Conservation (phyloP, 2,113 vertebrate genomes). For the Steatornis caripensis region DNA sequence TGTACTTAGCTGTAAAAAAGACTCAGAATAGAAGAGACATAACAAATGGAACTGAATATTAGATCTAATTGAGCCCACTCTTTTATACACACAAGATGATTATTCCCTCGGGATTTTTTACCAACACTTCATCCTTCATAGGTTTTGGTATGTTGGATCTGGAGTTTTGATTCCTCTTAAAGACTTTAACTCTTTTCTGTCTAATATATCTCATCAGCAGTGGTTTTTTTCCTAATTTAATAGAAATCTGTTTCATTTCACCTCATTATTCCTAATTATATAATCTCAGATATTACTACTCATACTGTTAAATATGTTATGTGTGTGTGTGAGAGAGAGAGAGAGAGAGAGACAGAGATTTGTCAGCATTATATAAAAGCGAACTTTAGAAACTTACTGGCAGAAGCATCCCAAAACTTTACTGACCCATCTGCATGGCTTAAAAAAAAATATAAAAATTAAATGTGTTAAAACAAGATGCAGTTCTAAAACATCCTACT, state of each 20-base stretch:
- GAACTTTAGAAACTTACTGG: conserved; percentile 81
- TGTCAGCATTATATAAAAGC: conserved; percentile 1
- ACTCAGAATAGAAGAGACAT: not conserved
- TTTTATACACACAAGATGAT: not conserved
- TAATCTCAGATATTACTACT: not conserved
- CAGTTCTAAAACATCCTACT: not conserved
- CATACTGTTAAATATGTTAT: not conserved
- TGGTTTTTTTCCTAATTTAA: not conserved
- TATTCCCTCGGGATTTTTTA: not conserved
- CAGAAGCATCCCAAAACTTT: conserved; percentile 94
- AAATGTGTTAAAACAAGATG: conserved; percentile 51
- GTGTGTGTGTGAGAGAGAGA: not conserved
- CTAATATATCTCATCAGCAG: not conserved
- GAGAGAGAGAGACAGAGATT: too few species aligned
- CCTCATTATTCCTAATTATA: not conserved
- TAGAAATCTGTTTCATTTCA: not conserved
- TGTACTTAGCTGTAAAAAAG: not conserved
- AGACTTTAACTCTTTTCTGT: not conserved
- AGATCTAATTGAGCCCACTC: not conserved
- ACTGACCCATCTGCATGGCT: conserved; percentile 97
- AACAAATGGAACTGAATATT: not conserved
- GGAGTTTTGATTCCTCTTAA: not conserved
- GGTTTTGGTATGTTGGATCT: not conserved
- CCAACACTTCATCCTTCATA: not conserved
- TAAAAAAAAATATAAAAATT: conserved; percentile 71